Evolutionary conservation across 2,797 vertebrate genomes (phyloP).

Genomic region (Trematomus bernacchii): DNA sequence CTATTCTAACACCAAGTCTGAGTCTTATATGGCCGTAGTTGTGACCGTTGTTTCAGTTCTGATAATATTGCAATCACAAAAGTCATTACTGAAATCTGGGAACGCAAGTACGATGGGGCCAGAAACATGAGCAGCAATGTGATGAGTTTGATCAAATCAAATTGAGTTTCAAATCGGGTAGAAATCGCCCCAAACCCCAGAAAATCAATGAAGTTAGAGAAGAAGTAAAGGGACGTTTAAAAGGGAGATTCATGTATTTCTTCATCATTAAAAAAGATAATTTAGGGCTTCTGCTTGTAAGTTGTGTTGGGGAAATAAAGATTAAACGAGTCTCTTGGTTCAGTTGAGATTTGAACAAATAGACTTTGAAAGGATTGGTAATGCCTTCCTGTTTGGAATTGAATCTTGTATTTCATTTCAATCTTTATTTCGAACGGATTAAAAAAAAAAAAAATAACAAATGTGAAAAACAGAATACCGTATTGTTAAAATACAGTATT

Average conservation of each 20-base stretch:
- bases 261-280: not conserved
- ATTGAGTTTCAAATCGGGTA: not conserved
- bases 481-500: too few species aligned
- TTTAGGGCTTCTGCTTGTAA: not conserved
- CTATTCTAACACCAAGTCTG: not conserved
- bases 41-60: not conserved
- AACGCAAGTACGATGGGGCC: not conserved
- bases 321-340: not conserved
- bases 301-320: not conserved
- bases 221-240: not conserved
- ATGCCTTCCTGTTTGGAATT: too few species aligned
- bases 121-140: not conserved
- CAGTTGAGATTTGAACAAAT: too few species aligned
- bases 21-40: not conserved
- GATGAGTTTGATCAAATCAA: not conserved
- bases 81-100: constrained; percentile 1
- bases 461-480: too few species aligned
- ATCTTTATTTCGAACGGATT: too few species aligned
- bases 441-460: too few species aligned
- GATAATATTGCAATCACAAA: not conserved
- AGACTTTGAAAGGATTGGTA: too few species aligned
- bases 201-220: too few species aligned
- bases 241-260: not conserved
- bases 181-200: too few species aligned
- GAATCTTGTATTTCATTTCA: too few species aligned